Evolutionary conservation across 2,797 vertebrate species (phyloP).

Genomic region (Eupleurogrammus muticus): DNA sequence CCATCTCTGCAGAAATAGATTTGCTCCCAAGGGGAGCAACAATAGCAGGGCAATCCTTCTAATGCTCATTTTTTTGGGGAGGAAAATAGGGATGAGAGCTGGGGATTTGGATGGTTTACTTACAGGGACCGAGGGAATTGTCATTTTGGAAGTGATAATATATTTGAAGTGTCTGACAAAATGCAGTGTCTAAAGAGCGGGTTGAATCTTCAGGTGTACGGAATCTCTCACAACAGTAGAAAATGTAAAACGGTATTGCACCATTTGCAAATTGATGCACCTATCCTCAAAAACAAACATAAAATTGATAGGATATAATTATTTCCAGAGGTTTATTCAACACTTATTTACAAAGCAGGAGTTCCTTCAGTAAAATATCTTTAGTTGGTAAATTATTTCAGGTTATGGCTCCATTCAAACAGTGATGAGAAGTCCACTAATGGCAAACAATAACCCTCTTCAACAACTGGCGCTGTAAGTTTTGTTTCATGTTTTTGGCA

Average conservation of each 20-base stretch:
- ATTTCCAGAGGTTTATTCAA: background rate
- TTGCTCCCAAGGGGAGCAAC: slow-evolving; percentile 81
- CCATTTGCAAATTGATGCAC: slow-evolving; percentile 1
- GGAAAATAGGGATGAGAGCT: slow-evolving; percentile 80
- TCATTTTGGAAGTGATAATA: slow-evolving; percentile 73
- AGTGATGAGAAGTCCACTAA: slow-evolving; percentile 10
- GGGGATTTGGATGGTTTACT: slow-evolving; percentile 80
- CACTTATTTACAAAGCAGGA: background rate
- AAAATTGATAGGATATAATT: background rate
- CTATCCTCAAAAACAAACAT: background rate
- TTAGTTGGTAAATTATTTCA: background rate
- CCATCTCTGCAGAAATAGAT: slow-evolving; percentile 85
- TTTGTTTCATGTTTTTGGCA: background rate
- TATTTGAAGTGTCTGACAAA: slow-evolving; percentile 71
- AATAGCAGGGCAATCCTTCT: slow-evolving; percentile 80
- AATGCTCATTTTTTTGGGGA: slow-evolving; percentile 75
- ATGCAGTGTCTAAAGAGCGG: slow-evolving; percentile 54
- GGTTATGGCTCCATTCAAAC: background rate
- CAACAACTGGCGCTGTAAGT: background rate
- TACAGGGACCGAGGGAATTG: slow-evolving; percentile 71
- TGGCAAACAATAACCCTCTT: background rate
- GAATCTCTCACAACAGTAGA: slow-evolving; percentile 23
- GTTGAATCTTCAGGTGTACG: slow-evolving; percentile 57
- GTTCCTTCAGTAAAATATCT: no score
- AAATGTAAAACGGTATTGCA: background rate